phyloP scores from a whole-genome alignment of 2,113 vertebrate genomes.

The Aptenodytes patagonicus region DNA sequence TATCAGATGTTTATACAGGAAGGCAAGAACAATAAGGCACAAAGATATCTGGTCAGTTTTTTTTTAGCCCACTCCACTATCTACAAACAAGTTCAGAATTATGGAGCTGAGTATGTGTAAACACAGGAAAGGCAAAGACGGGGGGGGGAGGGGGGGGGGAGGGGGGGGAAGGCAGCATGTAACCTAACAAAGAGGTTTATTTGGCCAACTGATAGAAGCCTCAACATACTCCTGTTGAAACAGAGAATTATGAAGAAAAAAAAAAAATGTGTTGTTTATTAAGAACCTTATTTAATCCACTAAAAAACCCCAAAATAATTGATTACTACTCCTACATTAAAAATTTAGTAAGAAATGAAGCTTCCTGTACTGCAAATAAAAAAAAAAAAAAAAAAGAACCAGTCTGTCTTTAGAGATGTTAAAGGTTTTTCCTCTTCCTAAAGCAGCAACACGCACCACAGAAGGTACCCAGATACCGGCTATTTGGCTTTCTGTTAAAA shows the following conservation, averaged over 20 bases:
- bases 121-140: neutral
- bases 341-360: neutral
- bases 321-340: neutral
- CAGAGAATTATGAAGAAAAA: neutral
- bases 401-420: neutral
- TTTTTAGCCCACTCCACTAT: neutral
- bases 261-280: neutral
- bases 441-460: neutral
- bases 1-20: neutral
- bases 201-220: neutral
- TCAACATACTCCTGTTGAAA: neutral
- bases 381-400: neutral
- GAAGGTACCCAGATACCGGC: neutral
- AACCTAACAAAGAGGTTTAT: neutral
- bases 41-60: neutral
- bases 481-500: neutral
- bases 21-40: neutral
- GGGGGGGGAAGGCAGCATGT: too few relatives aligned
- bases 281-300: neutral
- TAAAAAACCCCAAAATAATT: neutral
- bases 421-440: neutral
- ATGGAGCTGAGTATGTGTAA: neutral
- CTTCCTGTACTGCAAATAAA: neutral
- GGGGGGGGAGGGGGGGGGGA: too few relatives aligned
- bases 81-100: neutral